Base-by-base conservation (phyloP, 2,888 invertebrate genomes). In the Zygogramma bicolorata region DNA sequence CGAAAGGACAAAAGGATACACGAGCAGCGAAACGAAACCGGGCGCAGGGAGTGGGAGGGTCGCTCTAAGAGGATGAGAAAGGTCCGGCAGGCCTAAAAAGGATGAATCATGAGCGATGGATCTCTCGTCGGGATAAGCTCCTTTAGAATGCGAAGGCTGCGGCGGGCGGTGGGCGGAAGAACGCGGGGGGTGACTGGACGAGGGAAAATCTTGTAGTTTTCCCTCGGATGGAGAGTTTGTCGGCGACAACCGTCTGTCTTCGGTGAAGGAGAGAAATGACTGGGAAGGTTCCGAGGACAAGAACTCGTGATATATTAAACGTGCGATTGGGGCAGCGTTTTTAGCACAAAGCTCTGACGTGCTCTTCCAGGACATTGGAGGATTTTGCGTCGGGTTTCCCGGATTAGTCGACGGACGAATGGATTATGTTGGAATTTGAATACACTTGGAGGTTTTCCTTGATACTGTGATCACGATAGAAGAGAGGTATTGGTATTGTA, bases 91-190 rank as follows among this genome's bases (percentile, higher is more conserved):
- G 68, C 68, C 82, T 81, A 81, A 83, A 85, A 85, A 84, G 85
- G 84, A 85, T 85, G 85, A 85, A 85, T 85, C 85, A 85, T 85
- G 85, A 83, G 84, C 81, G 84, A 82, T 83, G 84, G 83, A 83
- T 79, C 81, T 79, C 81, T 70, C 65, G 82, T 82, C 80, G 80
- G 84, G 84, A 84, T 84, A 84, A 85, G 85, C 82, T 82, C 84
- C 84, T 83, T 82, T 81, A 70, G 76, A 69, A 77, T 66, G 67
- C 67, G 31, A 58, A 34, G 27, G 38, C 38, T 22, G 53, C 5
- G n/a, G n/a, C 38, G 34, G 18, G 18, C 46, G 53, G 34, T 7
- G 61, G 59, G 10, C 46, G 31, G 53, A 53, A 42, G 59, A 63
- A 71, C 27, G 22, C 7, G 34, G 29, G 25, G 57, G 34, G 25